phyloP scores from a whole-genome alignment of 2,797 vertebrate genomes.

The Pantherophis vulpinus region DNA sequence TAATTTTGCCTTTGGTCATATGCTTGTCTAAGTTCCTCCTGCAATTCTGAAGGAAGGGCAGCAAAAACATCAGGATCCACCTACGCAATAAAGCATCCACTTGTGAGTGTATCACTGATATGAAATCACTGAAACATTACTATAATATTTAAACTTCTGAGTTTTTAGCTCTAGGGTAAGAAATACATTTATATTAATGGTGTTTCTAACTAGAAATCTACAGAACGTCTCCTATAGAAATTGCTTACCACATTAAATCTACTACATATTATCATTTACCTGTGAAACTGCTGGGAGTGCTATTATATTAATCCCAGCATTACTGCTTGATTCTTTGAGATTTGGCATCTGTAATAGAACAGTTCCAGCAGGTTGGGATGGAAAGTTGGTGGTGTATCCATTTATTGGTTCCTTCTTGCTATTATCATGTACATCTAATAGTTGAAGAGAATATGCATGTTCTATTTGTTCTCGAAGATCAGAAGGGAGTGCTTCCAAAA shows the following conservation, averaged over 20 bases:
- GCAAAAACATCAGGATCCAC: constrained; percentile 97
- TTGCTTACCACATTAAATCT: neutral
- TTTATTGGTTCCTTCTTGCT: constrained; percentile 67
- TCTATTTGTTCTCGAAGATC: constrained; percentile 91
- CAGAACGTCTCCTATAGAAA: neutral
- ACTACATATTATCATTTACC: constrained; percentile 65
- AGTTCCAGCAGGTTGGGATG: constrained; percentile 74
- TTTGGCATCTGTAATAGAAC: constrained; percentile 89
- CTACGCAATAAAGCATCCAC: constrained; percentile 52
- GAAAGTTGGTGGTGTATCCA: constrained; percentile 63
- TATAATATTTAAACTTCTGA: constrained; percentile 6
- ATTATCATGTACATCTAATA: constrained; percentile 63
- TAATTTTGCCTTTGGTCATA: constrained; percentile 81
- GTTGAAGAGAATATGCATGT: constrained; percentile 76
- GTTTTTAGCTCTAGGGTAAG: neutral
- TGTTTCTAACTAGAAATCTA: neutral
- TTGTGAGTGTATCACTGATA: constrained; percentile 22
- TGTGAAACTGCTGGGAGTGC: constrained; percentile 94
- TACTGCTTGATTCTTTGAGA: constrained; percentile 76
- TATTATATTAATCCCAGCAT: constrained; percentile 82
- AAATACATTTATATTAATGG: constrained; percentile 15
- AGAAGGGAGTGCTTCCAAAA: constrained; percentile 87
- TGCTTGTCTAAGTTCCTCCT: constrained; percentile 89
- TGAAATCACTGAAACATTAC: neutral
- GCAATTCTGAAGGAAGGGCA: constrained; percentile 90